A percentile compares a stretch with the other conserved stretches of the same genome.
phyloP scores from a whole-genome alignment of 2,888 invertebrate species.

The Hypomecis punctinalis region DNA sequence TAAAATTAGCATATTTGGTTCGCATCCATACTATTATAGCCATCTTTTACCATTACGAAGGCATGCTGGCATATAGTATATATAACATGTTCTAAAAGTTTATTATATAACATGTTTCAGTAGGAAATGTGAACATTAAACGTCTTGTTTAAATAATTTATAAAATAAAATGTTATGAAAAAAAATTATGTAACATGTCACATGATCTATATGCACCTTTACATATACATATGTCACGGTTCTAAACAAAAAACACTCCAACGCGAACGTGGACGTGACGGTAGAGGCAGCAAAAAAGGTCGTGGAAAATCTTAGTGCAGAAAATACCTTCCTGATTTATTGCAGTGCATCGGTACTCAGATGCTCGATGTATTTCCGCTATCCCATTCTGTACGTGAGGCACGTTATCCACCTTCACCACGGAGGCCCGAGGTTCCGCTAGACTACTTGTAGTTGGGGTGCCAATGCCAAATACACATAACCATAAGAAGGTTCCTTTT shows the following conservation, averaged over 20 bases:
- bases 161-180: too few species aligned
- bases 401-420: slow-evolving; percentile 58
- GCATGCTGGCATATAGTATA: too few species aligned
- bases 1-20: too few species aligned
- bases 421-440: slow-evolving; percentile 42
- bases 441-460: slow-evolving; percentile 15
- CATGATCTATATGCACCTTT: too few species aligned
- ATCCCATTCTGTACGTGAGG: slow-evolving; percentile 48
- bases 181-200: too few species aligned
- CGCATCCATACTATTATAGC: too few species aligned
- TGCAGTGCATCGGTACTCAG: slow-evolving; percentile 48
- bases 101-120: too few species aligned
- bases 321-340: slow-evolving; percentile 41
- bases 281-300: slow-evolving; percentile 4
- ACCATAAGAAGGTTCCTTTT: too few species aligned
- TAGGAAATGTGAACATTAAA: too few species aligned
- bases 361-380: slow-evolving; percentile 44
- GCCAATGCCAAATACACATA: neutral
- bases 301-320: slow-evolving; percentile 23
- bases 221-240: neutral
- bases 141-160: too few species aligned
- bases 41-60: too few species aligned
- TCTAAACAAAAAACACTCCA: neutral
- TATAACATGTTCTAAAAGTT: too few species aligned
- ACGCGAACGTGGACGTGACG: neutral